Percentiles rank a stretch among this genome's conserved stretches.
phyloP scores from a whole-genome alignment of 1,140 invertebrate genomes.

The Drosophila micromelanica region DNA sequence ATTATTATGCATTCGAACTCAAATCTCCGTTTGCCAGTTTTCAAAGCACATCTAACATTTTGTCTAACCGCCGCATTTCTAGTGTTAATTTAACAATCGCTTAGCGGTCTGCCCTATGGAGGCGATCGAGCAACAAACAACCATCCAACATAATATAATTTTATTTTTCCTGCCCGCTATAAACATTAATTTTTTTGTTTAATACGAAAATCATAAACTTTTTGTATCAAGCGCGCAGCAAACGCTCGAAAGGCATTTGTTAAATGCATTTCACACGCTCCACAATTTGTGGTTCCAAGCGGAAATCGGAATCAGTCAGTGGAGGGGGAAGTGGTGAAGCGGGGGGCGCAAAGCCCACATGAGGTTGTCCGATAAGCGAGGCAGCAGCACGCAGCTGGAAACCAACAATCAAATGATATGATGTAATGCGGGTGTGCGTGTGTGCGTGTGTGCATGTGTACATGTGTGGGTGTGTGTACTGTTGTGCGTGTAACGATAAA shows the following conservation, averaged over 20 bases:
- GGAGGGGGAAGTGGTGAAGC: constrained; percentile 1
- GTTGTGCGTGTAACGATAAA: not conserved
- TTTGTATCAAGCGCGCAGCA: constrained; percentile 77
- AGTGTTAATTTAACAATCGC: constrained; percentile 37
- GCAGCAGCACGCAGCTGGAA: constrained; percentile 9
- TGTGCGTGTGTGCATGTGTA: not conserved
- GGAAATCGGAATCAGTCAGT: constrained; percentile 32
- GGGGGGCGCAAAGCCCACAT: constrained; percentile 14
- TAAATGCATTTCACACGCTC: constrained; percentile 59
- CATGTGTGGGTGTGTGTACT: not conserved
- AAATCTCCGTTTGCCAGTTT: no score
- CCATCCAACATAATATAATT: constrained; percentile 51
- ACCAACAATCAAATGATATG: constrained; percentile 20
- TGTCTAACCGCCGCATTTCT: not conserved
- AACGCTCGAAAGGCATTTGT: constrained; percentile 74
- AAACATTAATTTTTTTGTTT: constrained; percentile 81
- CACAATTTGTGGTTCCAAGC: constrained; percentile 42
- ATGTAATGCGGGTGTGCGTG: not conserved
- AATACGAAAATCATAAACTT: constrained; percentile 80
- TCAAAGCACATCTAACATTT: not conserved
- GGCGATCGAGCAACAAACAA: constrained; percentile 11
- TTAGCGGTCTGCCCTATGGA: not conserved
- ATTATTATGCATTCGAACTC: no score
- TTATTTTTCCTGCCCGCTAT: constrained; percentile 55
- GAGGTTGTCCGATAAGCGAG: constrained; percentile 56